phyloP scores from a whole-genome alignment of 2,797 vertebrate species.

The Lagorchestes hirsutus region DNA sequence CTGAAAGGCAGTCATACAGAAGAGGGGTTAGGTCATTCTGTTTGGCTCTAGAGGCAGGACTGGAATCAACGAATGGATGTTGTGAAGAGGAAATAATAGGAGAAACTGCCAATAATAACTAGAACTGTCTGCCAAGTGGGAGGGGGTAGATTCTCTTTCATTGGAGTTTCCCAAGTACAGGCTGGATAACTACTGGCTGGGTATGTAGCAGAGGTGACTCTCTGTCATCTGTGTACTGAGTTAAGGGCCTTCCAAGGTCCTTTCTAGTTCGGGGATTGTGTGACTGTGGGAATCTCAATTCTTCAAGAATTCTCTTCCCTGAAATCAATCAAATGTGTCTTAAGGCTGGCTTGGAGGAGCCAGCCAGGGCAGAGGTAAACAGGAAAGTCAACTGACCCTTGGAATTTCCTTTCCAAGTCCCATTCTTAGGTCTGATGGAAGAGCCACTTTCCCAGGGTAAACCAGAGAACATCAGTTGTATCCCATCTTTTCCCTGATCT shows the following conservation, averaged over 20 bases:
- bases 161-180: background rate
- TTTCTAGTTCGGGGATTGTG: background rate
- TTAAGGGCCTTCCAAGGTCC: background rate
- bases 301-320: background rate
- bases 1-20: background rate
- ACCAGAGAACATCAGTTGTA: background rate
- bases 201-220: background rate
- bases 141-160: background rate
- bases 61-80: background rate
- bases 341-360: background rate
- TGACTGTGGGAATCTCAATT: background rate
- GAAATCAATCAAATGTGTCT: background rate
- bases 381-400: background rate
- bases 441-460: background rate
- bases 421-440: background rate
- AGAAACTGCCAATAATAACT: background rate
- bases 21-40: background rate
- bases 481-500: background rate
- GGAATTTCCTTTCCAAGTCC: background rate
- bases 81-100: background rate
- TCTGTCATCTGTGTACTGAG: background rate
- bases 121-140: background rate
- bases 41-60: background rate
- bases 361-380: background rate
- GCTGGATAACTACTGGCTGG: background rate